Percentiles rank a stretch among this genome's conserved stretches.
These are phyloP conservation scores for Menura novaehollandiae DNA, from an alignment of 2,113 vertebrate species.

Conservation along the genomic window DNA sequence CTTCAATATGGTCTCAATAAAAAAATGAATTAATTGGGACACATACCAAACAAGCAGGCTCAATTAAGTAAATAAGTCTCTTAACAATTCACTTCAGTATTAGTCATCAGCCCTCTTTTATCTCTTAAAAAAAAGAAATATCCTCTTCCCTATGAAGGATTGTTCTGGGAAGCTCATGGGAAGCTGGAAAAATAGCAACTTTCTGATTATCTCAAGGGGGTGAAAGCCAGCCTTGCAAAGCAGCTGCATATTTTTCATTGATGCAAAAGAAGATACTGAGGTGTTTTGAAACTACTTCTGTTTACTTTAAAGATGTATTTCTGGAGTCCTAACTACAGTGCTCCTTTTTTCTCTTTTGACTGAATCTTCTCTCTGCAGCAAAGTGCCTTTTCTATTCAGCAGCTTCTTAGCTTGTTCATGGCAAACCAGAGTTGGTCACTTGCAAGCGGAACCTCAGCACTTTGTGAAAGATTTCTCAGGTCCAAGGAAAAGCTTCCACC, in stretches of 20 bases:
- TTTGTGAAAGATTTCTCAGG: background rate
- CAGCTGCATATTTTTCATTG: background rate
- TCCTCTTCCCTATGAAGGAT: background rate
- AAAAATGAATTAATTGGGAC: constrained; percentile 63
- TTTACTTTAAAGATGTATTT: background rate
- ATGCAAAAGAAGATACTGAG: background rate
- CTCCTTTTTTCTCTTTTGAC: background rate
- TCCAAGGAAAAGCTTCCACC: background rate
- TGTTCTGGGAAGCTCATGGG: background rate
- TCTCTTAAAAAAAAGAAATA: constrained; percentile 30
- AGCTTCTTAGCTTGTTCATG: background rate
- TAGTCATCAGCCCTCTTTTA: constrained; percentile 29
- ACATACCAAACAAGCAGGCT: constrained; percentile 48
- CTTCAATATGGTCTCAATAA: constrained; percentile 52
- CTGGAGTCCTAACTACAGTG: background rate
- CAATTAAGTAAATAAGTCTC: constrained; percentile 61
- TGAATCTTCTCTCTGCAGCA: background rate
- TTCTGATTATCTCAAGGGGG: background rate
- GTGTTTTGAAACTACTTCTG: background rate
- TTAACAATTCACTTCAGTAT: constrained; percentile 60
- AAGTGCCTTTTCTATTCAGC: background rate
- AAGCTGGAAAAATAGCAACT: background rate
- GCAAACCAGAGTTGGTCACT: background rate
- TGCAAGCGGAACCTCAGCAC: background rate
- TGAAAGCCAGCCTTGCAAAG: background rate